Evolutionary conservation across 2,888 invertebrate genomes (phyloP).

Genomic region (Drosophila subsilvestris): DNA sequence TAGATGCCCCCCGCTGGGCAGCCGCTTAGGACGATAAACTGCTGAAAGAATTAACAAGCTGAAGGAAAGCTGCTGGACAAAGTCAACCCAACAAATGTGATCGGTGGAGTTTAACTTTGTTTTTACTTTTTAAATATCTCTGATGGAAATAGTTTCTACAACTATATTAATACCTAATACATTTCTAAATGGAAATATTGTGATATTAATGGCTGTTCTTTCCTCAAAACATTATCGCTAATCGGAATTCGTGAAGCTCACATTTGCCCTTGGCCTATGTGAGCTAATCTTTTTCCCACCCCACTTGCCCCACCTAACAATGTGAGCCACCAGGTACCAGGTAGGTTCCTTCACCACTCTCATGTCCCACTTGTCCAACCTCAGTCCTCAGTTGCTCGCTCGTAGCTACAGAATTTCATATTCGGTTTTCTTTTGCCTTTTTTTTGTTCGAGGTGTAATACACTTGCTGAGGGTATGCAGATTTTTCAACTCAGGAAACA

Average conservation of each 20-base stretch:
- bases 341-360: neutral
- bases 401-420: slow-evolving; percentile 74
- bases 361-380: neutral
- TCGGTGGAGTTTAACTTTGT: too few species aligned
- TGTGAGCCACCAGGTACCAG: neutral
- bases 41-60: neutral
- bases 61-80: neutral
- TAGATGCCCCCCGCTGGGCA: slow-evolving; percentile 35
- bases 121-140: too few species aligned
- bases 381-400: neutral
- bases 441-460: neutral
- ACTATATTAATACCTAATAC: too few species aligned
- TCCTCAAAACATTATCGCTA: neutral
- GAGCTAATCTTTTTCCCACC: too few species aligned
- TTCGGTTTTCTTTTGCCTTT: slow-evolving; percentile 44
- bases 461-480: neutral
- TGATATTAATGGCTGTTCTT: neutral
- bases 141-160: too few species aligned
- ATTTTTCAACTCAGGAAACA: neutral
- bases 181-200: too few species aligned
- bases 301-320: neutral
- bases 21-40: slow-evolving; percentile 27
- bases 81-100: neutral
- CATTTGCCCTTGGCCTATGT: slow-evolving; percentile 42
- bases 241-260: slow-evolving; percentile 10